phyloP scores from a whole-genome alignment of 1,140 invertebrate species.

The Trachelipus rathkii region DNA sequence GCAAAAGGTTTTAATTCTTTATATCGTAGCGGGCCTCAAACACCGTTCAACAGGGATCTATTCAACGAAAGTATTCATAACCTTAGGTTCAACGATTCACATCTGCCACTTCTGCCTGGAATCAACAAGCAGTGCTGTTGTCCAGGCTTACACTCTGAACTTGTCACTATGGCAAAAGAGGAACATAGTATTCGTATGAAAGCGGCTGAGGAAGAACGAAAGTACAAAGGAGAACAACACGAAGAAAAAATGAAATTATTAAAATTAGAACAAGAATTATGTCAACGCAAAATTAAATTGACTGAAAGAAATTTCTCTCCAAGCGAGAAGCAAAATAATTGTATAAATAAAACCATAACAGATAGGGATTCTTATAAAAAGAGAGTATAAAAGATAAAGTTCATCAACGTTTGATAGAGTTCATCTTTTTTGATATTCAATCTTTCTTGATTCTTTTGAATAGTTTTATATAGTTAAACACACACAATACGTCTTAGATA shows the following conservation, averaged over 20 bases:
- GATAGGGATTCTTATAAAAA: too few relatives aligned
- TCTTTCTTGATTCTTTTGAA: too few relatives aligned
- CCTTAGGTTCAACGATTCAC: background rate
- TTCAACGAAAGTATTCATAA: background rate
- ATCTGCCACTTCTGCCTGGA: background rate
- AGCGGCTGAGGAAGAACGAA: background rate
- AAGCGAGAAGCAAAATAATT: too few relatives aligned
- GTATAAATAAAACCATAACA: too few relatives aligned
- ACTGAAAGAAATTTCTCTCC: background rate
- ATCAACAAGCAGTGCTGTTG: background rate
- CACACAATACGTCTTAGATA: too few relatives aligned
- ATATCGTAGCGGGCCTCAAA: too few relatives aligned
- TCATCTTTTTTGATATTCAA: too few relatives aligned
- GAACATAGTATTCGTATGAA: background rate
- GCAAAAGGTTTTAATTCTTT: too few relatives aligned
- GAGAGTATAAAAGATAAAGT: too few relatives aligned
- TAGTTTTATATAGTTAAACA: too few relatives aligned
- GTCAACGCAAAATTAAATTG: background rate
- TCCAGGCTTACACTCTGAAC: background rate
- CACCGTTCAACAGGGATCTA: too few relatives aligned
- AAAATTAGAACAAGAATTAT: background rate
- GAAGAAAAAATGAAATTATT: background rate
- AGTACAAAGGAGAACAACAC: background rate
- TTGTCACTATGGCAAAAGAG: background rate
- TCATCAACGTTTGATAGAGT: too few relatives aligned